Conservation (phyloP, 2,888 invertebrate species). For the Tinea semifulvella region DNA sequence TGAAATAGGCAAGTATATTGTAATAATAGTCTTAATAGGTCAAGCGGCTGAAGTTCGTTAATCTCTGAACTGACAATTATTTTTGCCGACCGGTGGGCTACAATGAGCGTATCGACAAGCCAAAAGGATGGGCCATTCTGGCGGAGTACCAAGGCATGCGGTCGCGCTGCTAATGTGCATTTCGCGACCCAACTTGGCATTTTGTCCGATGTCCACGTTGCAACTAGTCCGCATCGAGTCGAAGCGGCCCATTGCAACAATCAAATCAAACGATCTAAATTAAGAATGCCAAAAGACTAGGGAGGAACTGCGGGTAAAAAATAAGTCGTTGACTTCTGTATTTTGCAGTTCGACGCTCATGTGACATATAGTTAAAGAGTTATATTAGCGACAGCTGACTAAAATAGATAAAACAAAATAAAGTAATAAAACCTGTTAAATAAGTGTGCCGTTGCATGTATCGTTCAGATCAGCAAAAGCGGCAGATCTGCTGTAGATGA, state of each 20-base stretch:
- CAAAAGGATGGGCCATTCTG: constrained; percentile 64
- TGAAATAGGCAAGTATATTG: no score
- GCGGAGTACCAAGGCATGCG: constrained; percentile 64
- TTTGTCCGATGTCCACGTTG: constrained; percentile 33
- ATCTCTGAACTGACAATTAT: constrained; percentile 63
- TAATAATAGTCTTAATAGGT: constrained; percentile 45
- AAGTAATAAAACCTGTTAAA: no score
- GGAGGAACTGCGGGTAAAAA: not conserved
- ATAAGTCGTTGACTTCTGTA: no score
- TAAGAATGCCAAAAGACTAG: not conserved
- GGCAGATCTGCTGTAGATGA: no score
- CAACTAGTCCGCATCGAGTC: constrained; percentile 22
- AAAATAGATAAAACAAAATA: no score
- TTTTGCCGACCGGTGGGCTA: constrained; percentile 49
- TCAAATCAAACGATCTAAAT: not conserved
- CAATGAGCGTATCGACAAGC: constrained; percentile 56
- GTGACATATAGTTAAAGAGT: no score
- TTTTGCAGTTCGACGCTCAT: no score
- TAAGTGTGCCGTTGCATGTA: no score
- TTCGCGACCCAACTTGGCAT: constrained; percentile 60
- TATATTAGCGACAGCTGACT: no score
- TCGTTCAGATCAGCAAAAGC: no score
- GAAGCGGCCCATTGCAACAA: not conserved
- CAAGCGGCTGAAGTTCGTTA: constrained; percentile 61
- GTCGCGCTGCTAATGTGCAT: constrained; percentile 54